Percentiles rank a stretch among this genome's conserved stretches.
Evolutionary conservation across 2,113 vertebrate species (phyloP).

Genomic region (Kryptolebias marmoratus): DNA sequence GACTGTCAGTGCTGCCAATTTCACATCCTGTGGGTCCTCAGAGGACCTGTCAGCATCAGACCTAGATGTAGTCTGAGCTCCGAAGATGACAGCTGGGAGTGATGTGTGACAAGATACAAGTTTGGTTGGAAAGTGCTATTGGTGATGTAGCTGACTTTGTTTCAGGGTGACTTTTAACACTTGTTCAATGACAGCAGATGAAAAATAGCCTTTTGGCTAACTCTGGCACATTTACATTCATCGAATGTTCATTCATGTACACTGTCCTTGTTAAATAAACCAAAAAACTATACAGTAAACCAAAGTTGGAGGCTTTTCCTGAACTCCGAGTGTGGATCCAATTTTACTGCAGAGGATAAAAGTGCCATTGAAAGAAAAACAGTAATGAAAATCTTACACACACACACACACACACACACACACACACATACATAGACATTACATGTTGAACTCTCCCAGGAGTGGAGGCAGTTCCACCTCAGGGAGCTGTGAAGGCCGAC

Average conservation of each 20-base stretch:
- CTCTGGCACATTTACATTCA: not conserved
- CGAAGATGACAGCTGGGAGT: no score
- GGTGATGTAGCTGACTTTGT: not conserved
- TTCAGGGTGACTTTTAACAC: not conserved
- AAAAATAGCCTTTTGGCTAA: not conserved
- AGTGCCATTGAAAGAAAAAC: slow-evolving; percentile 27
- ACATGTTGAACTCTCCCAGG: slow-evolving; percentile 37
- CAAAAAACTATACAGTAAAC: not conserved
- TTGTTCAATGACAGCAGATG: not conserved
- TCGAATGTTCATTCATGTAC: not conserved
- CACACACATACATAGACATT: slow-evolving; percentile 11
- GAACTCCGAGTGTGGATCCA: slow-evolving; percentile 27
- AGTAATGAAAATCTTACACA: slow-evolving; percentile 26
- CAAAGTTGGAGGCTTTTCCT: slow-evolving; percentile 14
- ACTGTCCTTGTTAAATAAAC: no score
- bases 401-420: not conserved
- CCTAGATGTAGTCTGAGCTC: no score
- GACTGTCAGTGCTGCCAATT: no score
- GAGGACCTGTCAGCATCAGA: no score
- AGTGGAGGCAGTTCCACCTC: slow-evolving; percentile 61
- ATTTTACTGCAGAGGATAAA: slow-evolving; percentile 19
- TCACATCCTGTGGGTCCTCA: no score
- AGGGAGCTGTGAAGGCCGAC: slow-evolving; percentile 65
- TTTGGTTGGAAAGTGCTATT: no score
- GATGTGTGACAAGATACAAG: no score